Evolutionary conservation across 2,888 invertebrate genomes (phyloP), one percentile per base, ranked within the genome.

Genomic region (Cancer borealis): DNA sequence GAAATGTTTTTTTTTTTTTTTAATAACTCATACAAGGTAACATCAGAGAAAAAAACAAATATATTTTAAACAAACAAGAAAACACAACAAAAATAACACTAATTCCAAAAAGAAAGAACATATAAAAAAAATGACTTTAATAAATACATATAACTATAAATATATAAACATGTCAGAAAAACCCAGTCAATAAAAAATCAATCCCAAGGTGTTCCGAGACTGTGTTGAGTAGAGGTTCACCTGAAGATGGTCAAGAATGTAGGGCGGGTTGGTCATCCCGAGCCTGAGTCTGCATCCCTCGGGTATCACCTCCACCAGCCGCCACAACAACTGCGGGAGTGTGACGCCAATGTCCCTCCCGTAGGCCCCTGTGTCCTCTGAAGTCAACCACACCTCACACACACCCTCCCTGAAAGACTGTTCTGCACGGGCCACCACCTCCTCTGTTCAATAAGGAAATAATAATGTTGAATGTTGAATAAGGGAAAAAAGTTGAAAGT

Each of bases 201-300:
- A 12, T 54, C 14, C 12, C 6, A 12, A 54, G 12, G 12, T 39
- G 14, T 12, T 54, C 17, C 14, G 14, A 17, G 54, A 0, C 2
- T 54, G 54, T 17, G 54, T 54, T 54, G 54, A 54, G 3, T 54
- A 21, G 73, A 49, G 26, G 17, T 8, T 92, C 96, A 97, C 97
- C 94, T 98, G 98, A 45, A 99, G 97, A 96, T 99, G 99, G 96
- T 99, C 99, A 94, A 99, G 97, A 95, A 99, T 99, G 96, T 99
- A 99, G 0, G 99, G 99, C 0, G 99, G 99, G 97, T 99, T 99
- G 92, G 99, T 99, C 99, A 99, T 99, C 21, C 99, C 99, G 54
- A 99, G 97, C 60, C 96, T 91, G 95, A 97, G 96, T 96, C 97
- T 97, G 95, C 97, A 97, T 79, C 97, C 97, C 49, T 97, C 96